Percentiles rank a stretch among this genome's conserved stretches.
Conservation (phyloP, 2,888 invertebrate genomes). For the Habroteleia sp. region DNA sequence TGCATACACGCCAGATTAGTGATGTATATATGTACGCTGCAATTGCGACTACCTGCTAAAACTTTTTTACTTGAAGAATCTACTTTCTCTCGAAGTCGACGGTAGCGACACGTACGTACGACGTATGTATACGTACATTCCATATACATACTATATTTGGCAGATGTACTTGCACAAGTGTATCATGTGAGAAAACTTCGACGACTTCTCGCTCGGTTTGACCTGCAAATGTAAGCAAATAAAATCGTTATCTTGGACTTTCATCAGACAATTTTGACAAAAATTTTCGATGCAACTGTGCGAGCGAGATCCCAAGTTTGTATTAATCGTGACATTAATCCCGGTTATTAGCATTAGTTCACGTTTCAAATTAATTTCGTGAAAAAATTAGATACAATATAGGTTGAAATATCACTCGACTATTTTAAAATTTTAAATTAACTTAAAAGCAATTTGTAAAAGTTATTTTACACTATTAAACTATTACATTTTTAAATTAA, state of each 20-base stretch:
- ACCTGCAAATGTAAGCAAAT: constrained; percentile 57
- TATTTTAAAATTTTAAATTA: too few species aligned
- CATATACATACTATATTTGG: constrained; percentile 62
- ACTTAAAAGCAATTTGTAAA: too few species aligned
- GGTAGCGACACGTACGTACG: constrained; percentile 41
- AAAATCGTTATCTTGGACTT: constrained; percentile 57
- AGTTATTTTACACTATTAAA: too few species aligned
- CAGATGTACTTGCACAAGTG: constrained; percentile 63
- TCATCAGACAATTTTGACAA: constrained; percentile 60
- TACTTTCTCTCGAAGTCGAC: constrained; percentile 59
- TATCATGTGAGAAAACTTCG: constrained; percentile 58
- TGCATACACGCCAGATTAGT: constrained; percentile 58
- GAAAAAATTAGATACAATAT: background rate
- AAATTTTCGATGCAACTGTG: constrained; percentile 50
- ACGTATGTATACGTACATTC: constrained; percentile 33
- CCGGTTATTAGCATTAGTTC: background rate
- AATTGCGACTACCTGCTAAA: constrained; percentile 55
- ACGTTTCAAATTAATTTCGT: background rate
- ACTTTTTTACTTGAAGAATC: constrained; percentile 51
- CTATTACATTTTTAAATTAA: too few species aligned
- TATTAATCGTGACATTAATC: constrained; percentile 44
- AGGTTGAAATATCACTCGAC: too few species aligned
- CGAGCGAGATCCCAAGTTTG: constrained; percentile 28
- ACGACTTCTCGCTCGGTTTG: constrained; percentile 45
- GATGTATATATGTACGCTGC: constrained; percentile 50